Conservation (phyloP, 2,797 vertebrate genomes). For the Galagoides demidoff region DNA sequence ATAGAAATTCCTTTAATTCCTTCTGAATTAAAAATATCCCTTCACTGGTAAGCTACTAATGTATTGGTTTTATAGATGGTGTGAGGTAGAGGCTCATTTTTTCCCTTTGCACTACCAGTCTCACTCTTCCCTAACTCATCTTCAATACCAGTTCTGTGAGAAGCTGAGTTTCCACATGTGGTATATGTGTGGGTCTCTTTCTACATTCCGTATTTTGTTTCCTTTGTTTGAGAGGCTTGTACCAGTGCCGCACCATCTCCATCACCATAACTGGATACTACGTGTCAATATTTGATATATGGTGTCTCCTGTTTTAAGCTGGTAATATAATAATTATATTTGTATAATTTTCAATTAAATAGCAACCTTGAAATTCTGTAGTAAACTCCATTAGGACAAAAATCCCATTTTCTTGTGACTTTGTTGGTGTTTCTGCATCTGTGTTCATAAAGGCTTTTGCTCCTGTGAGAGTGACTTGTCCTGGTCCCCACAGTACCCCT, state of each 20-base stretch:
- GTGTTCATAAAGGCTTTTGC: background rate
- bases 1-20: background rate
- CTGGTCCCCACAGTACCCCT: fast-evolving
- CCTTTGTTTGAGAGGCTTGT: too few species aligned
- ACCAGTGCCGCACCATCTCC: fast-evolving
- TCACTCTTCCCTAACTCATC: background rate
- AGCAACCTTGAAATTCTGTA: background rate
- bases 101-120: background rate
- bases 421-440: background rate
- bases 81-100: background rate
- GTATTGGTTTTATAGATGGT: background rate
- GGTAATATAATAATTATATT: background rate
- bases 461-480: background rate
- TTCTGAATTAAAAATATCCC: background rate
- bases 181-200: background rate
- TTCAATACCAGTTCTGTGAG: background rate
- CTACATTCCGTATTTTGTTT: background rate
- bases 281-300: background rate
- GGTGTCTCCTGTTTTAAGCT: background rate
- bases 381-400: background rate
- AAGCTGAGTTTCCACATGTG: background rate
- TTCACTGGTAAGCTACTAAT: background rate
- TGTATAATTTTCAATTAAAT: background rate
- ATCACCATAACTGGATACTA: fast-evolving
- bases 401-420: background rate